Percentiles rank a stretch among this genome's conserved stretches.
These are phyloP conservation scores for Panonychus citri DNA, from an alignment of 1,140 invertebrate species.

Conservation along the genomic window DNA sequence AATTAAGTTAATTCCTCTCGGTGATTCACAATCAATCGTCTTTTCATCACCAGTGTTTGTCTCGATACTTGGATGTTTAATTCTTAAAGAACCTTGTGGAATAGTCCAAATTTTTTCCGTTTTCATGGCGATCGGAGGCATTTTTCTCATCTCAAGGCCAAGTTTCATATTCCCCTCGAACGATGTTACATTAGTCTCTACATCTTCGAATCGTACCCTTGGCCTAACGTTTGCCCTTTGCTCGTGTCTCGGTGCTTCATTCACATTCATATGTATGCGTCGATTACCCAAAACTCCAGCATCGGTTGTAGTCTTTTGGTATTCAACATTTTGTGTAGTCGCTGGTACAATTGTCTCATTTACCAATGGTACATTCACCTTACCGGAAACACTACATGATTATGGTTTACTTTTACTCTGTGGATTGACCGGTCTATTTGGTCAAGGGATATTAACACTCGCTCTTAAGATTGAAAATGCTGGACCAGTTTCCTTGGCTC, in stretches of 20 bases:
- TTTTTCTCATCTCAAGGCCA: slow-evolving; percentile 28
- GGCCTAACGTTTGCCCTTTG: background rate
- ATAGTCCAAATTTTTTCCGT: slow-evolving; percentile 27
- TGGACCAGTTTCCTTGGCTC: slow-evolving; percentile 59
- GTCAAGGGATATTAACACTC: slow-evolving; percentile 58
- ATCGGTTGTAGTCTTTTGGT: slow-evolving; percentile 52
- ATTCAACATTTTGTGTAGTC: background rate
- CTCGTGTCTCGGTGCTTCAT: slow-evolving; percentile 27
- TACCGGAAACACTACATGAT: slow-evolving; percentile 48
- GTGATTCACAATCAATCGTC: slow-evolving; percentile 32
- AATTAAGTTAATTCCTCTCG: slow-evolving; percentile 31
- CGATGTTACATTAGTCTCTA: background rate
- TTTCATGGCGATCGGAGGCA: slow-evolving; percentile 25
- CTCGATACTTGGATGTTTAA: slow-evolving; percentile 28
- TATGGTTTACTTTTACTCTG: slow-evolving; percentile 50
- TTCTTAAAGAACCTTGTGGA: slow-evolving; percentile 29
- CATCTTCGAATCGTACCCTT: background rate
- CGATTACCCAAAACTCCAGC: slow-evolving; percentile 62
- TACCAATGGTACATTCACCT: slow-evolving; percentile 45
- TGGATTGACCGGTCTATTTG: slow-evolving; percentile 58
- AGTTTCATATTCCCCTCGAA: slow-evolving; percentile 11
- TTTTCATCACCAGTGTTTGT: slow-evolving; percentile 33
- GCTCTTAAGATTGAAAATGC: slow-evolving; percentile 66
- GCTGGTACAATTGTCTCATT: slow-evolving; percentile 25
- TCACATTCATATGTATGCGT: slow-evolving; percentile 43